Percentiles rank a stretch among this genome's conserved stretches.
Evolutionary conservation across 1,140 invertebrate species (phyloP).

Genomic region (Caenorhabditis inopinata): DNA sequence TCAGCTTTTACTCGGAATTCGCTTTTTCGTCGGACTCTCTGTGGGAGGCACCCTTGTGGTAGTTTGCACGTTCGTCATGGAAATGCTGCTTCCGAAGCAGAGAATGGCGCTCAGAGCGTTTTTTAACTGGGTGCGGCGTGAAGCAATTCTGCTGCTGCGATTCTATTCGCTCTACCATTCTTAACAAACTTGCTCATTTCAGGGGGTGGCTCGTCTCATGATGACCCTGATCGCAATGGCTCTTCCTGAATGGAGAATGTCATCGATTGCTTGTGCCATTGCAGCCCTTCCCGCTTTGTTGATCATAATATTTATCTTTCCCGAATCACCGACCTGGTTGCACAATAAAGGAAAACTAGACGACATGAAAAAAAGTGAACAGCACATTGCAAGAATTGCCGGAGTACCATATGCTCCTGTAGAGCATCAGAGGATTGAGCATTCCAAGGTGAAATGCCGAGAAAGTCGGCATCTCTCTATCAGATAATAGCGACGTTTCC

Average conservation of each 20-base stretch:
- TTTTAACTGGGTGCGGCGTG: slow-evolving; percentile 66
- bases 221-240: slow-evolving; percentile 61
- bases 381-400: slow-evolving; percentile 59
- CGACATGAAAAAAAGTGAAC: slow-evolving; percentile 57
- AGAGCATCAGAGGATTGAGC: slow-evolving; percentile 52
- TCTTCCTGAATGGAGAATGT: slow-evolving; percentile 61
- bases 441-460: slow-evolving; percentile 42
- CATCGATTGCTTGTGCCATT: slow-evolving; percentile 61
- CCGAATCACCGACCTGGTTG: slow-evolving; percentile 64
- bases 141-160: too few relatives aligned
- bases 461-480: too few relatives aligned
- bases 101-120: slow-evolving; percentile 65
- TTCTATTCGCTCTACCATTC: not conserved
- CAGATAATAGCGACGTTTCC: too few relatives aligned
- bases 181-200: not conserved
- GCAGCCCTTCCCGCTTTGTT: slow-evolving; percentile 56
- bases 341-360: slow-evolving; percentile 56
- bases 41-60: slow-evolving; percentile 63
- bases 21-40: slow-evolving; percentile 55
- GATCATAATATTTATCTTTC: slow-evolving; percentile 61
- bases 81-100: slow-evolving; percentile 58
- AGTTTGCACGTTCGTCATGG: slow-evolving; percentile 61
- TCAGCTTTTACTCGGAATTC: slow-evolving; percentile 52
- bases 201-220: slow-evolving; percentile 59
- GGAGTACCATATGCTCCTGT: slow-evolving; percentile 54